phyloP scores from a whole-genome alignment of 2,888 invertebrate species.

The Bembecia ichneumoniformis region DNA sequence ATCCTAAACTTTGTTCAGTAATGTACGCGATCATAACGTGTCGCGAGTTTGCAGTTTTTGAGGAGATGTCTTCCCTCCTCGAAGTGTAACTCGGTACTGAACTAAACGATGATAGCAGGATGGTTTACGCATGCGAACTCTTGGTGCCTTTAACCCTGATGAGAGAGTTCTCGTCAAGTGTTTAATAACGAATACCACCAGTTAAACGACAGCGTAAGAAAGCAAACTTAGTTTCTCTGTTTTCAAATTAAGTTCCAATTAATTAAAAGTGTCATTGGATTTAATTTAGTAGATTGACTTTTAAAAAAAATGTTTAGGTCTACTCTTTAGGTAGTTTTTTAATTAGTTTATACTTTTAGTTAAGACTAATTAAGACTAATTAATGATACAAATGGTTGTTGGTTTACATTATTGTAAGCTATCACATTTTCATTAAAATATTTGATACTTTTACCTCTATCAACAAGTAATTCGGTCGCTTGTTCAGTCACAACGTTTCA shows the following conservation, averaged over 20 bases:
- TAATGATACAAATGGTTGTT: too few species aligned
- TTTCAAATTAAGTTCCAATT: not conserved
- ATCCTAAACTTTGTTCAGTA: not conserved
- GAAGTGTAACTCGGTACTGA: slow-evolving; percentile 39
- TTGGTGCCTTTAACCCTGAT: slow-evolving; percentile 44
- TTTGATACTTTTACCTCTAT: too few species aligned
- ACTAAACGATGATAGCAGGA: slow-evolving; percentile 46
- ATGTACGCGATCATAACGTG: not conserved
- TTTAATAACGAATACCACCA: slow-evolving; percentile 52
- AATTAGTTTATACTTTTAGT: too few species aligned
- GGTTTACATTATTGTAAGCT: too few species aligned
- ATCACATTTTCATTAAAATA: too few species aligned
- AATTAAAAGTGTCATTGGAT: too few species aligned
- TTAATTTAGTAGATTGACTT: too few species aligned
- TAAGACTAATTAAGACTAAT: too few species aligned
- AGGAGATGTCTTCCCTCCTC: slow-evolving; percentile 35
- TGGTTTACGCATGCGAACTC: slow-evolving; percentile 60
- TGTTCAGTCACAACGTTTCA: too few species aligned
- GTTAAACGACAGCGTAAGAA: slow-evolving; percentile 36
- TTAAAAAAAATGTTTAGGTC: too few species aligned
- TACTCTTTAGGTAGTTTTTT: too few species aligned
- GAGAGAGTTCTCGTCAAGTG: slow-evolving; percentile 34
- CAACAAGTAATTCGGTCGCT: too few species aligned
- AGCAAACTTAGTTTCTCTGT: slow-evolving; percentile 18
- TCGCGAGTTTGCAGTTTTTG: slow-evolving; percentile 2